phyloP scores from a whole-genome alignment of 35 echinoderm and acorn worm genomes.

The Lytechinus variegatus region DNA sequence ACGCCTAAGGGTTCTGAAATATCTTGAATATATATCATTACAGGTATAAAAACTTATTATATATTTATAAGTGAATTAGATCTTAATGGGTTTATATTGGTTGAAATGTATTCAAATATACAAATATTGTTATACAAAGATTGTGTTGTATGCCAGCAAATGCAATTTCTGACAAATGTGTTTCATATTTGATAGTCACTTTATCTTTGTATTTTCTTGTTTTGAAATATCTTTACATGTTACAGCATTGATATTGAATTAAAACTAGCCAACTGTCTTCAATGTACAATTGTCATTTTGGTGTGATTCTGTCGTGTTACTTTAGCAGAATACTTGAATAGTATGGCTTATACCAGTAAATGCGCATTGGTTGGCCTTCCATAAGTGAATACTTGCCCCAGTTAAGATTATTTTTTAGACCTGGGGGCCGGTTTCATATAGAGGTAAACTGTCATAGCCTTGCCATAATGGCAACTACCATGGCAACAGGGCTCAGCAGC shows the following conservation, averaged over 20 bases:
- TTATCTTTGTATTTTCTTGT: conserved; percentile 42
- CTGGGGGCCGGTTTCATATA: too few relatives aligned
- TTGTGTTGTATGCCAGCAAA: conserved; percentile 9
- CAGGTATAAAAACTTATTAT: background rate
- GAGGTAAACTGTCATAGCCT: too few relatives aligned
- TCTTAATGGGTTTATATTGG: background rate
- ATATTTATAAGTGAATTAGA: background rate
- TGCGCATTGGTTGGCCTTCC: too few relatives aligned
- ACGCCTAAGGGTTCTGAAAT: background rate
- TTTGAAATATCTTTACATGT: conserved; percentile 42
- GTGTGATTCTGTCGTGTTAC: too few relatives aligned
- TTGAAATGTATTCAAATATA: background rate
- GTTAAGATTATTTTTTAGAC: too few relatives aligned
- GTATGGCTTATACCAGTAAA: too few relatives aligned
- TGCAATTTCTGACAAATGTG: conserved; percentile 22
- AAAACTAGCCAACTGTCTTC: conserved; percentile 36
- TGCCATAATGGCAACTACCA: too few relatives aligned
- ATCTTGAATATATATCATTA: background rate
- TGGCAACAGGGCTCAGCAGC: too few relatives aligned
- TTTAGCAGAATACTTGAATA: too few relatives aligned
- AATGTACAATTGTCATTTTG: background rate
- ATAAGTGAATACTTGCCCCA: too few relatives aligned
- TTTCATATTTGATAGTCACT: background rate
- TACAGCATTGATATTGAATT: conserved; percentile 42
- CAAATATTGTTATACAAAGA: background rate